Evolutionary conservation across 2,888 invertebrate genomes (phyloP).

Genomic region (Venustoraphidia nigricollis): DNA sequence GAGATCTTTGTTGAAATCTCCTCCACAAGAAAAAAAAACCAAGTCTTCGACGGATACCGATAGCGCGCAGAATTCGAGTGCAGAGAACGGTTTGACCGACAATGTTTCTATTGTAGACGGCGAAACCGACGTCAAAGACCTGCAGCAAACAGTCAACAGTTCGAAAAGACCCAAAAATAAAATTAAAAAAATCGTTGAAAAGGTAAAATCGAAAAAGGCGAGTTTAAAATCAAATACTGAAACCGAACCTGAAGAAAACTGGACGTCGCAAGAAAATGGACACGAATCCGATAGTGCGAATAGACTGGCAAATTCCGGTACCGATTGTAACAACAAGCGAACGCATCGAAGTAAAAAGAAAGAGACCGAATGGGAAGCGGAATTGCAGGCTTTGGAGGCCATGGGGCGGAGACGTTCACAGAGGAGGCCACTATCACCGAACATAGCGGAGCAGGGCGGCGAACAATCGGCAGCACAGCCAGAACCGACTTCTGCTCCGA

Average conservation of each 20-base stretch:
- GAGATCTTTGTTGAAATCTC: constrained; percentile 15
- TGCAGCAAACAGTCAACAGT: neutral
- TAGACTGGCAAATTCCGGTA: too few relatives aligned
- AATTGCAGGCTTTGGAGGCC: neutral
- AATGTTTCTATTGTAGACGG: neutral
- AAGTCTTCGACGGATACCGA: constrained; percentile 26
- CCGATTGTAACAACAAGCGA: too few relatives aligned
- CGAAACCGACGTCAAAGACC: neutral
- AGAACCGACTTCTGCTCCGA: constrained; percentile 15
- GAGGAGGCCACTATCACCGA: constrained; percentile 2
- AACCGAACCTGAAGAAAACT: too few relatives aligned
- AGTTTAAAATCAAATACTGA: too few relatives aligned
- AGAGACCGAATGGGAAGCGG: neutral
- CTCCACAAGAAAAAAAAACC: constrained; percentile 30
- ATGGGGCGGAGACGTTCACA: constrained; percentile 2
- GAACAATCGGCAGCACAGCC: constrained; percentile 15
- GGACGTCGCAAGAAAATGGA: too few relatives aligned
- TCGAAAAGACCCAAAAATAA: neutral
- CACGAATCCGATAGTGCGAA: too few relatives aligned
- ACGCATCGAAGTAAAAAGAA: neutral
- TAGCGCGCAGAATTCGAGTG: constrained; percentile 17
- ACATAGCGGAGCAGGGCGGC: constrained; percentile 16
- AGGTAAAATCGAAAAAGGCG: neutral
- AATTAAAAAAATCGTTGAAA: constrained; percentile 4
- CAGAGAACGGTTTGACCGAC: neutral